Base-by-base conservation (phyloP, 92 coral and sea anemone species). In the Metridium senile region DNA sequence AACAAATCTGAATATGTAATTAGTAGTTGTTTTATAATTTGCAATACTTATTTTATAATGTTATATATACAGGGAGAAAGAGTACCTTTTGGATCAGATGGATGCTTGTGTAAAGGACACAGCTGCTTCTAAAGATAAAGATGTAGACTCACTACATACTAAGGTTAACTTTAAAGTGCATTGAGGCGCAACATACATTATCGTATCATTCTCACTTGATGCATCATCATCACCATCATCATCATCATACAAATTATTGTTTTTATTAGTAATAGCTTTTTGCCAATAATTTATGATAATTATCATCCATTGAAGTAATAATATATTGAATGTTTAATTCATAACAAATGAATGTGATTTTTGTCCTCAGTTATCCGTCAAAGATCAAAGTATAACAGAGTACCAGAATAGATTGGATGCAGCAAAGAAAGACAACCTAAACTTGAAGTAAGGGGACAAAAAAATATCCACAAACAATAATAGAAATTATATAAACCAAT, bases 51-150 rank as follows among this genome's bases (percentile, higher is more conserved):
- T 39, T 39, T 39, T 6, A 4, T 39, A 13, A 4, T 6, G 1
- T 59, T 22, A 8, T 59, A 7, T 59, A 2, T 22, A 22, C 77
- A 91, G 97, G 62, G 97, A 91, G 68, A 89, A 88, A 11, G 97
- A 91, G 76, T 91, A 91, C 56, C 80, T 85, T 26, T 63, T 91
- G 22, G 78, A 89, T 33, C 82, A 86, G 45, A 91, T 91, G 97
- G 87, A 85, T 78, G 90, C 97, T 29, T 81, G 86, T 67, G 82
- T 88, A 35, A 91, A 86, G 57, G 93, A 91, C 56, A 82, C 97
- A 9, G 89, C 93, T 0, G 72, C 88, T 11, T 63, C 79, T 45
- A 91, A 87, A 54, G 86, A 76, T 33, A 86, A 88, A 58, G 97
- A 85, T 52, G 75, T 85, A 7, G 91, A 85, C 53, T 77, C 80